These are phyloP conservation scores for Lissonota sp. DNA, from an alignment of 2,888 invertebrate species.

Conservation along the genomic window DNA sequence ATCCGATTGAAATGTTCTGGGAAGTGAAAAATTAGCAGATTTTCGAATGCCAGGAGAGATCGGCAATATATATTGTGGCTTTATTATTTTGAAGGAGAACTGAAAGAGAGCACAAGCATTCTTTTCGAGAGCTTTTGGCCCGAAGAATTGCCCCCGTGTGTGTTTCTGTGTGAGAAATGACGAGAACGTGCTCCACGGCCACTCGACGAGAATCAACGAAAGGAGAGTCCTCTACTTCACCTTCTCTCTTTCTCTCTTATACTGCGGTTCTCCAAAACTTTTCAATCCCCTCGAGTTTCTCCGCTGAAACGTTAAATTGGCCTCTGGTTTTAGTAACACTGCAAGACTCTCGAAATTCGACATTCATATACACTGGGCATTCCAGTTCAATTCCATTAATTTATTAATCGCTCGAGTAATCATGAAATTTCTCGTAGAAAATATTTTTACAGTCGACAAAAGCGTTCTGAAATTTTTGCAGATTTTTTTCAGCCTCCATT, in stretches of 20 bases:
- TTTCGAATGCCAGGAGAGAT: background rate
- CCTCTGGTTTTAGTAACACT: slow-evolving; percentile 14
- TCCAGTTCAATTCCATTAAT: no score
- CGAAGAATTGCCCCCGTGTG: background rate
- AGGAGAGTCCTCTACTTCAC: background rate
- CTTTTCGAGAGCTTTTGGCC: slow-evolving; percentile 25
- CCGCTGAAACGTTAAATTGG: slow-evolving; percentile 50
- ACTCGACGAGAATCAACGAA: slow-evolving; percentile 33
- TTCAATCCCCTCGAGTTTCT: slow-evolving; percentile 39
- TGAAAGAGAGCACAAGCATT: slow-evolving; percentile 16
- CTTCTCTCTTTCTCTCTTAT: slow-evolving; percentile 6
- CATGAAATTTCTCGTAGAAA: no score
- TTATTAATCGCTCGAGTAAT: no score
- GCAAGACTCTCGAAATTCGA: slow-evolving; percentile 19
- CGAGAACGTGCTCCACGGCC: slow-evolving; percentile 35
- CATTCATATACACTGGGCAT: background rate
- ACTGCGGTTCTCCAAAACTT: slow-evolving; percentile 33
- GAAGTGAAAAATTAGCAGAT: slow-evolving; percentile 15
- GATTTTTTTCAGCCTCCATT: no score
- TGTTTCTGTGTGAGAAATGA: slow-evolving; percentile 25
- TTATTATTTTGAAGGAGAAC: background rate
- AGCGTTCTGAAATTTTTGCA: no score
- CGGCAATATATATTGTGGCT: no score
- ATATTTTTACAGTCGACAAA: no score
- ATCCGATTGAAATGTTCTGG: slow-evolving; percentile 31